Base-by-base conservation (phyloP, 2,797 vertebrate species). In the Phylloscopus collybita region DNA sequence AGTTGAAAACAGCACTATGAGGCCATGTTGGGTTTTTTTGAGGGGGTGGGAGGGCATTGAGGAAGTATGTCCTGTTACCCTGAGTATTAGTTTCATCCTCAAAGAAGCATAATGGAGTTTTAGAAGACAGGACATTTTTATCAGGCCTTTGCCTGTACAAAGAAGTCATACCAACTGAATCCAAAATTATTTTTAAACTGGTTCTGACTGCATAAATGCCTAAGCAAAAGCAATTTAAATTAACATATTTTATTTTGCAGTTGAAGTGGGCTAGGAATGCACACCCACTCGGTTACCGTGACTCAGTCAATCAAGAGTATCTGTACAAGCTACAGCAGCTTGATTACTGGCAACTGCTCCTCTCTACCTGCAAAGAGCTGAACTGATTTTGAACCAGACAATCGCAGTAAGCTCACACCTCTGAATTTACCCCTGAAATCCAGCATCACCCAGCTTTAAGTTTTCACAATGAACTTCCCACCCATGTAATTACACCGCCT, bases 221-320 rank as follows among this genome's bases (percentile, higher is more conserved):
- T 92, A 84, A 88, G 96, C 71, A 80, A 93, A 94, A 92, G 80
- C 59, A 90, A 95, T 93, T 95, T 80, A 86, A 80, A 95, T 96
- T 91, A 94, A 84, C 92, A 92, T 95, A 90, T 90, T 93, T 96
- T 93, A 89, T 92, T 95, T 91, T 92, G 93, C 92, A 91, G 91
- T 85, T 76, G 70, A 93, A 95, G 93, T 95, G 90, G 93, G 94
- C 78, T 93, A 95, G 88, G 80, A 95, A 95, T 53, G 70, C 90
- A 92, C 92, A 81, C 92, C 94, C 76, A 96, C 96, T 90, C 80
- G 73, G 86, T 73, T 80, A 93, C 79, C 4, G 2, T 95, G 92
- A 96, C 92, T 94, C 91, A 95, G 80, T 95, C 93, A 93, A 92
- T 92, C 94, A 94, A 86, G 86, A 90, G 62, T 61, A 74, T 73